Conservation (phyloP, 2,797 vertebrate species). For the Leontocebus nigricollis region DNA sequence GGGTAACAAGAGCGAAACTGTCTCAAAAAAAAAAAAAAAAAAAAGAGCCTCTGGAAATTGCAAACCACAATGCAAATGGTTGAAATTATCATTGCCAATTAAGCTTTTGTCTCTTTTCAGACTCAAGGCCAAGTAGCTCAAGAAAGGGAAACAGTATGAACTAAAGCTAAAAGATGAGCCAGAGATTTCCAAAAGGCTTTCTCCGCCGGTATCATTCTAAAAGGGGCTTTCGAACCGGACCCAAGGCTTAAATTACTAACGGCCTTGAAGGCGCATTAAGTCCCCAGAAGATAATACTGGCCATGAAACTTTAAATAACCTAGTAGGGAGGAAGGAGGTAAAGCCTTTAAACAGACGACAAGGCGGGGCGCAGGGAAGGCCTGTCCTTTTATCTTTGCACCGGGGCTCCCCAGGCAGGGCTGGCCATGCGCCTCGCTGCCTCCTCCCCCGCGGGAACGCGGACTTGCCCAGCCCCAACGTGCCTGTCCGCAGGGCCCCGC, state of each 20-base stretch:
- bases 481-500: background rate
- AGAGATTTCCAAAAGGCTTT: slow-evolving; percentile 44
- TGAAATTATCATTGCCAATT: background rate
- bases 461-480: fast-evolving
- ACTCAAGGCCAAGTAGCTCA: slow-evolving; percentile 10
- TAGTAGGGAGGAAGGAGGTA: slow-evolving; percentile 24
- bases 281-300: slow-evolving; percentile 35
- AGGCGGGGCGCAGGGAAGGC: too few species aligned
- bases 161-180: slow-evolving; percentile 23
- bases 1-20: too few species aligned
- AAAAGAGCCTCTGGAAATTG: background rate
- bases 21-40: too few species aligned
- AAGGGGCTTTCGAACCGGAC: slow-evolving; percentile 41
- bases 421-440: fast-evolving
- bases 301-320: slow-evolving; percentile 46
- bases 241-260: background rate
- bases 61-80: background rate
- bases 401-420: background rate
- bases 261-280: background rate
- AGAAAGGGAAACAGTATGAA: slow-evolving; percentile 4
- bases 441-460: fast-evolving
- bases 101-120: slow-evolving; percentile 32
- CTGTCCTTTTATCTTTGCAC: slow-evolving; percentile 9
- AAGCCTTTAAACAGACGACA: slow-evolving; percentile 19
- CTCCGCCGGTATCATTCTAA: background rate